Evolutionary conservation across 2,113 vertebrate genomes (phyloP).

Genomic region (Xiphophorus hellerii): DNA sequence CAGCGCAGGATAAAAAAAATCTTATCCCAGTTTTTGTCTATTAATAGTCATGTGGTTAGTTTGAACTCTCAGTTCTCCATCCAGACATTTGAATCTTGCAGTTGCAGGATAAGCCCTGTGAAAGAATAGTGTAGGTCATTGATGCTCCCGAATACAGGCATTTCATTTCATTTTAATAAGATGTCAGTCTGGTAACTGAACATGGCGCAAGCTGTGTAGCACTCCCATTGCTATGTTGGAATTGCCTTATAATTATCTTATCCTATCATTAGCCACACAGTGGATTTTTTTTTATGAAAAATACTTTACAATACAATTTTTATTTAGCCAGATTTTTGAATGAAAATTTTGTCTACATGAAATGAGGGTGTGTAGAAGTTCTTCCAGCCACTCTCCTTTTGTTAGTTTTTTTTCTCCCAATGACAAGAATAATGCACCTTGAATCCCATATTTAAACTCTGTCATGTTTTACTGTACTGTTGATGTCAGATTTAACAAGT

Average conservation of each 20-base stretch:
- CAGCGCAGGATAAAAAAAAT: background rate
- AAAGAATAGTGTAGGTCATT: conserved; percentile 29
- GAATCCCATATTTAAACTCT: conserved; percentile 25
- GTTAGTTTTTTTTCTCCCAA: background rate
- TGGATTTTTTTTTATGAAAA: conserved; percentile 4
- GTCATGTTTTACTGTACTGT: background rate
- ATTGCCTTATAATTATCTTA: conserved; percentile 24
- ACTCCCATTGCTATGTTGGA: conserved; percentile 18
- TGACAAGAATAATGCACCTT: background rate
- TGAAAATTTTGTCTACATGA: background rate
- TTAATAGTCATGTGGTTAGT: conserved; percentile 22
- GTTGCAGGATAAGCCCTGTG: conserved; percentile 12
- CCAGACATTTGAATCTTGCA: conserved; percentile 15
- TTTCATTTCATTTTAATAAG: conserved; percentile 57
- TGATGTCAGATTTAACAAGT: background rate
- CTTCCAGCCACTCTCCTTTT: conserved; percentile 9
- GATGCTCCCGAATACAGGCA: conserved; percentile 26
- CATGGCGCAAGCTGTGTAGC: conserved; percentile 8
- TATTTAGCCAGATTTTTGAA: conserved; percentile 13
- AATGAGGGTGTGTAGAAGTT: conserved; percentile 2
- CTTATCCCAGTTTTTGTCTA: conserved; percentile 4
- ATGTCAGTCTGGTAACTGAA: conserved; percentile 48
- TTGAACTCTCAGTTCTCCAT: conserved; percentile 14
- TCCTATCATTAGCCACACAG: conserved; percentile 9
- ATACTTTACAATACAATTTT: background rate